Percentiles rank a stretch among this genome's conserved stretches.
Evolutionary conservation across 2,888 invertebrate species (phyloP).

Genomic region (Ditylenchus weischeri): DNA sequence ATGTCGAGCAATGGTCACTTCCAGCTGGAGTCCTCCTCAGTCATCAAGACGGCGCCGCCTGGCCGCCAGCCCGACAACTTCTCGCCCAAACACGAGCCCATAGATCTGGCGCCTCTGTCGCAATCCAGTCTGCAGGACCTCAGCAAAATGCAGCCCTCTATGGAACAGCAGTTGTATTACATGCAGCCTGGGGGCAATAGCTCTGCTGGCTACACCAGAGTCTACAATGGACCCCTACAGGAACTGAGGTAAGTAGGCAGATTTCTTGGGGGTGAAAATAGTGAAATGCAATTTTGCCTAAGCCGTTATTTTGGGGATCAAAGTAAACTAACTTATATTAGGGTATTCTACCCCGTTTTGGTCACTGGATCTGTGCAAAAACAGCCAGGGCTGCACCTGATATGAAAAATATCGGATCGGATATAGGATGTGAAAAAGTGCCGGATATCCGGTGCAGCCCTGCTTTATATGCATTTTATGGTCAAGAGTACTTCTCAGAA

Average conservation of each 20-base stretch:
- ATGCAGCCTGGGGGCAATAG: conserved; percentile 28
- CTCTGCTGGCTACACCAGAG: conserved; percentile 34
- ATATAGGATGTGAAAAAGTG: no score
- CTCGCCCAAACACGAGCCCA: conserved; percentile 56
- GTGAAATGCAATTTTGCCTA: no score
- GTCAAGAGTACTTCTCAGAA: no score
- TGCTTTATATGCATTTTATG: no score
- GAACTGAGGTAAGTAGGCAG: background rate
- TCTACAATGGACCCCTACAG: conserved; percentile 12
- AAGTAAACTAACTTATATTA: no score
- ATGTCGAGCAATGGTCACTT: conserved; percentile 25
- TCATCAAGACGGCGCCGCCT: conserved; percentile 59
- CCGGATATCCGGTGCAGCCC: no score
- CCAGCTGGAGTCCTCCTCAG: conserved; percentile 46
- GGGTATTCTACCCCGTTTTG: no score
- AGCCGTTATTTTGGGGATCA: no score
- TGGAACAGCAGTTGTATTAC: conserved; percentile 38
- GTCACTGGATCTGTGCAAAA: no score
- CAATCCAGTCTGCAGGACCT: conserved; percentile 43
- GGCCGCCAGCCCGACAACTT: conserved; percentile 37
- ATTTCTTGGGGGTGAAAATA: no score
- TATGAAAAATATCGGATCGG: no score
- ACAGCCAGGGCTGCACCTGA: no score
- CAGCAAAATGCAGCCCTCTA: conserved; percentile 48
- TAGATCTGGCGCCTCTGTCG: conserved; percentile 50